phyloP scores from a whole-genome alignment of 2,888 invertebrate species.

The Rotaria macrura region DNA sequence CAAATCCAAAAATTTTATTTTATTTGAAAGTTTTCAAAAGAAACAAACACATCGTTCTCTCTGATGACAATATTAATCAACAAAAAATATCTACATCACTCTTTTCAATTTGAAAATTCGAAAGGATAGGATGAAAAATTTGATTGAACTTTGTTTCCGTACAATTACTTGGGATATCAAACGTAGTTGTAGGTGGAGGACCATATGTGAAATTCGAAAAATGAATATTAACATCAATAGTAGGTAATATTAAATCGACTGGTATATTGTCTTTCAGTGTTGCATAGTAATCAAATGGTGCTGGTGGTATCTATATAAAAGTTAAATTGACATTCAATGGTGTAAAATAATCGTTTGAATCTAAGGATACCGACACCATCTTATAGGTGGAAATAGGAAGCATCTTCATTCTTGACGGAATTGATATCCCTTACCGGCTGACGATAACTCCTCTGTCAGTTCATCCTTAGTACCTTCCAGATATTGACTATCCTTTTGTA shows the following conservation, averaged over 20 bases:
- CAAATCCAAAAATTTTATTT: neutral
- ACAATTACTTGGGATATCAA: neutral
- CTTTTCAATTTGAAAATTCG: neutral
- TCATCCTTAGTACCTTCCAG: no score
- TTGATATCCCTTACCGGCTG: neutral
- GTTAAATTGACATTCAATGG: neutral
- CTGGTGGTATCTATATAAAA: neutral
- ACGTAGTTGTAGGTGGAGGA: neutral
- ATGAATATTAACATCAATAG: neutral
- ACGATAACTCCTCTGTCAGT: neutral
- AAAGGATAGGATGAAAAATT: neutral
- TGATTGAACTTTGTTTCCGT: neutral
- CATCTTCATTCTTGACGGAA: no score
- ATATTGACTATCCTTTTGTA: no score
- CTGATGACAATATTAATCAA: no score
- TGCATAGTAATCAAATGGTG: constrained; percentile 17
- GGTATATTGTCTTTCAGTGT: neutral
- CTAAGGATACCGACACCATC: no score
- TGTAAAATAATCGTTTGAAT: neutral
- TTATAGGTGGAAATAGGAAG: no score
- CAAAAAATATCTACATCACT: neutral
- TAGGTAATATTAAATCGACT: neutral
- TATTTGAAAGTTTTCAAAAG: neutral
- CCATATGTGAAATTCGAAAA: constrained; percentile 12
- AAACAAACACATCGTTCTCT: no score